These are phyloP conservation scores for Bibio marci DNA, from an alignment of 2,888 invertebrate species.

Conservation along the genomic window DNA sequence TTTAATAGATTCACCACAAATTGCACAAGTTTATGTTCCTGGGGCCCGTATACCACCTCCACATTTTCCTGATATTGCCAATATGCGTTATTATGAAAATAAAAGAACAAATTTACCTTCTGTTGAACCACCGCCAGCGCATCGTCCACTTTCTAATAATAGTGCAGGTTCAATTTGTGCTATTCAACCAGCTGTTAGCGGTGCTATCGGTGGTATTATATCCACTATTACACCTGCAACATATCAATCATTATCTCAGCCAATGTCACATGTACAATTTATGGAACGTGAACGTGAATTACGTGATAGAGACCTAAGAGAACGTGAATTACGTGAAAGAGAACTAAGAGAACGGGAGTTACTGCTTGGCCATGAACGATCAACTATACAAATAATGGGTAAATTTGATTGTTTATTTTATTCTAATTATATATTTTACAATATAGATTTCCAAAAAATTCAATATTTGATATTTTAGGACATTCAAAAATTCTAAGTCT, in stretches of 20 bases:
- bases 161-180: no score
- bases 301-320: not conserved
- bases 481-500: conserved; percentile 15
- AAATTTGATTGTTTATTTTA: no score
- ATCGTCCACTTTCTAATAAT: conserved; percentile 12
- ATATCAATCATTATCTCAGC: not conserved
- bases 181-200: no score
- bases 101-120: conserved; percentile 27
- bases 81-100: conserved; percentile 35
- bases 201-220: no score
- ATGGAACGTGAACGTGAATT: not conserved
- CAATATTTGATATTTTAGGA: conserved; percentile 5
- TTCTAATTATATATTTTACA: no score
- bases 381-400: no score
- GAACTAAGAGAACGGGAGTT: conserved; percentile 17
- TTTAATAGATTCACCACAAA: conserved; percentile 43
- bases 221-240: not conserved
- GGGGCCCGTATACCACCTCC: conserved; percentile 32
- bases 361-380: conserved; percentile 10
- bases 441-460: no score
- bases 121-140: conserved; percentile 34
- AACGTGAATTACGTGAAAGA: conserved; percentile 15
- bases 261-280: not conserved
- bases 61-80: conserved; percentile 27
- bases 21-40: conserved; percentile 46